Percentiles rank a stretch among this genome's conserved stretches.
Evolutionary conservation across 2,797 vertebrate species (phyloP).

Genomic region (Malurus leucopterus): DNA sequence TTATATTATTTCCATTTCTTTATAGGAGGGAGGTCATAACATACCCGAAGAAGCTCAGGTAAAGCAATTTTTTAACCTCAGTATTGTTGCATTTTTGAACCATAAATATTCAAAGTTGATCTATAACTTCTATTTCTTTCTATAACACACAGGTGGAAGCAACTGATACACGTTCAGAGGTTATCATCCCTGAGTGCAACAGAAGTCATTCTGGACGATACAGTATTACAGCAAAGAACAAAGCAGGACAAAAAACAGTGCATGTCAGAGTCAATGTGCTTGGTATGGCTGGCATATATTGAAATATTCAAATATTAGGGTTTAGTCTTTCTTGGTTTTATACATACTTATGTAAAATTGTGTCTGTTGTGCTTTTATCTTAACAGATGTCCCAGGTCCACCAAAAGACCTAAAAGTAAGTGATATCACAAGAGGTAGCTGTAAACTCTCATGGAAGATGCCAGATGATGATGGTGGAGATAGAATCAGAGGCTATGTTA

Average conservation of each 20-base stretch:
- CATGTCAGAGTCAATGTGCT: slow-evolving; percentile 91
- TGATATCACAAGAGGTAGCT: slow-evolving; percentile 91
- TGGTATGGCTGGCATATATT: slow-evolving; percentile 73
- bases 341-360: not conserved
- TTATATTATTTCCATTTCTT: slow-evolving; percentile 45
- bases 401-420: slow-evolving; percentile 92
- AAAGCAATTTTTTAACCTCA: slow-evolving; percentile 33
- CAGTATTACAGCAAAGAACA: slow-evolving; percentile 95
- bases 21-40: slow-evolving; percentile 85
- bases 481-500: slow-evolving; percentile 91
- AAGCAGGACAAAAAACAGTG: slow-evolving; percentile 93
- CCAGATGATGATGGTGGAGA: slow-evolving; percentile 93
- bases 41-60: slow-evolving; percentile 93
- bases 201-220: slow-evolving; percentile 93
- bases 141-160: slow-evolving; percentile 81
- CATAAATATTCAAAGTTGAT: not conserved
- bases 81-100: not conserved
- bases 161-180: slow-evolving; percentile 84
- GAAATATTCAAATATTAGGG: not conserved
- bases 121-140: not conserved
- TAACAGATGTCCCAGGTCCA: slow-evolving; percentile 89
- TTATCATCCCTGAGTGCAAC: slow-evolving; percentile 84
- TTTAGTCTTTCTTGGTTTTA: not conserved
- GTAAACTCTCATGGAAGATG: slow-evolving; percentile 92
- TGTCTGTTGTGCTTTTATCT: slow-evolving; percentile 8